Conservation (phyloP, 2,888 invertebrate species). For the Pollenia amentaria region DNA sequence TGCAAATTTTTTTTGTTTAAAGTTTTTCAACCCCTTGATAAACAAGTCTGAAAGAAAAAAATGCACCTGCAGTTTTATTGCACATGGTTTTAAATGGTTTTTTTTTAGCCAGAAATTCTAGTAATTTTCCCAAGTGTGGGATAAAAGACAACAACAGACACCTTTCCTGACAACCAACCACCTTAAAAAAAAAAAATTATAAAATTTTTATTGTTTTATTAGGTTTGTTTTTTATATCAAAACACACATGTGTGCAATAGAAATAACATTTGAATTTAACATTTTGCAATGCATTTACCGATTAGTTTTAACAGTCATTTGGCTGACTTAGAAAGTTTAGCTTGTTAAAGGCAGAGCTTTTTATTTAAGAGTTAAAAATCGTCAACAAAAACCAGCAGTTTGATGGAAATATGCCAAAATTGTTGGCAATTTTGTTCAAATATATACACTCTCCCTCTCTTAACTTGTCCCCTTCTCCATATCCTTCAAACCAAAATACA, state of each 20-base stretch:
- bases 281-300: slow-evolving; percentile 29
- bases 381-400: slow-evolving; percentile 39
- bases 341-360: slow-evolving; percentile 58
- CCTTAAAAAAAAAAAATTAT: slow-evolving; percentile 33
- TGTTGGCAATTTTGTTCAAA: slow-evolving; percentile 50
- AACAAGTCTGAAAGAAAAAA: slow-evolving; percentile 16
- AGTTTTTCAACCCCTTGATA: background rate
- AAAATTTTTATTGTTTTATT: slow-evolving; percentile 8
- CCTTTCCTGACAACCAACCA: slow-evolving; percentile 57
- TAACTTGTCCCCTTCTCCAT: no score
- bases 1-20: slow-evolving; percentile 37
- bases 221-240: background rate
- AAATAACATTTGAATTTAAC: slow-evolving; percentile 6
- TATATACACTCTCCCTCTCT: background rate
- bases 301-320: background rate
- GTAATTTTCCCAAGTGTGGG: background rate
- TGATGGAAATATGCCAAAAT: slow-evolving; percentile 80
- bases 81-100: slow-evolving; percentile 24
- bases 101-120: background rate
- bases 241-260: slow-evolving; percentile 41
- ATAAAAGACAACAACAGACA: slow-evolving; percentile 8
- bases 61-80: slow-evolving; percentile 70
- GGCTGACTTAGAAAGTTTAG: slow-evolving; percentile 48
- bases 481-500: no score
- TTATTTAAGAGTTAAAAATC: slow-evolving; percentile 15